These are phyloP conservation scores for Solea solea DNA, from an alignment of 2,113 vertebrate genomes.

Conservation along the genomic window DNA sequence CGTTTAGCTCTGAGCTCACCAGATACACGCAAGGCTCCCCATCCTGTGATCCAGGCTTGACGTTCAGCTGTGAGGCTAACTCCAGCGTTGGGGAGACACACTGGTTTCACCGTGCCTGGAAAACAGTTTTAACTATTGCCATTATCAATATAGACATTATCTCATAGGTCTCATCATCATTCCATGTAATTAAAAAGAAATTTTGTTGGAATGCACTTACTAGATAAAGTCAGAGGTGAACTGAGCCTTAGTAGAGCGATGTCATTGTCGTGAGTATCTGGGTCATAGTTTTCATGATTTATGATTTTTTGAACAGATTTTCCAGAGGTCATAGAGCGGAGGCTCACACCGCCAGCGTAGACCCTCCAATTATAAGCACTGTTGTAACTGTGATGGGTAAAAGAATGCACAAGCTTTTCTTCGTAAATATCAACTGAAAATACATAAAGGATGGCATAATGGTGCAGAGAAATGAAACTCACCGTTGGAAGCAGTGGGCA, in stretches of 20 bases:
- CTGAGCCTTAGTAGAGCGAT: conserved; percentile 77
- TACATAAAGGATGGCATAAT: background rate
- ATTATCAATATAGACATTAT: background rate
- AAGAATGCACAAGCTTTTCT: background rate
- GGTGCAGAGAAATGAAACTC: conserved; percentile 53
- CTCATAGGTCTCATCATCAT: background rate
- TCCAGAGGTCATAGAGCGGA: rapidly evolving
- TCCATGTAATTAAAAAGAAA: background rate
- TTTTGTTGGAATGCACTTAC: conserved; percentile 46
- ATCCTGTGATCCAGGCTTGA: conserved; percentile 76
- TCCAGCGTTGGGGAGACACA: conserved; percentile 76
- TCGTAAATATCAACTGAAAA: background rate
- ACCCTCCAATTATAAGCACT: conserved; percentile 47
- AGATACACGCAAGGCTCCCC: conserved; percentile 53
- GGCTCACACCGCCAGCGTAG: conserved; percentile 55
- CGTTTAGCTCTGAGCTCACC: conserved; percentile 39
- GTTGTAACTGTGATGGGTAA: conserved; percentile 23
- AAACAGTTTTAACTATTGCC: background rate
- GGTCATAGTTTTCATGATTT: conserved; percentile 55
- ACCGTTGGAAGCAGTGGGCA: conserved; percentile 90
- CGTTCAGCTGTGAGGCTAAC: conserved; percentile 38
- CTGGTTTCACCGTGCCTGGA: conserved; percentile 64
- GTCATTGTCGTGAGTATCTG: conserved; percentile 54
- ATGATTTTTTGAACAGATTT: conserved; percentile 58
- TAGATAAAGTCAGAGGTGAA: conserved; percentile 46